Percentiles rank a stretch among this genome's conserved stretches.
These are phyloP conservation scores for Sesia apiformis DNA, from an alignment of 2,888 invertebrate genomes.

Conservation along the genomic window DNA sequence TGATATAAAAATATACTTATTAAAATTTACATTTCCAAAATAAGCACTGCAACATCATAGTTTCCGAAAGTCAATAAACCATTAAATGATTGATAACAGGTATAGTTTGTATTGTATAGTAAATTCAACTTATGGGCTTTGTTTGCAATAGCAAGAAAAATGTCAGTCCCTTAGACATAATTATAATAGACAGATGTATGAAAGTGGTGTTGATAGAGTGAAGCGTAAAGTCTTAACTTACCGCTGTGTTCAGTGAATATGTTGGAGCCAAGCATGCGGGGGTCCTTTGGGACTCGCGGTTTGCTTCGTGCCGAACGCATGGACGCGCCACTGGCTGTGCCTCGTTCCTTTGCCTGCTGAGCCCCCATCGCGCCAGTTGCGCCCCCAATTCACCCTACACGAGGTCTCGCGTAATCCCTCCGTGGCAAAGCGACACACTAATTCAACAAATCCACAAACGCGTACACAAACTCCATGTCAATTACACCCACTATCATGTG, in stretches of 20 bases:
- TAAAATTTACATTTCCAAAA: no score
- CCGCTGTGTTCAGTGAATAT: conserved; percentile 97
- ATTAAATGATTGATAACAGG: no score
- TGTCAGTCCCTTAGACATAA: no score
- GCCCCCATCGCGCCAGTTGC: conserved; percentile 82
- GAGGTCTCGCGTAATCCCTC: not conserved
- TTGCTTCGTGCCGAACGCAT: conserved; percentile 84
- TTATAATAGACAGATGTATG: no score
- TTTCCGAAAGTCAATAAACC: no score
- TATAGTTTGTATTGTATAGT: no score
- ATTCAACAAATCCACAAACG: conserved; percentile 43
- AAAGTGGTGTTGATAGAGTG: not conserved
- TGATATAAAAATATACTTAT: no score
- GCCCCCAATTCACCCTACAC: not conserved
- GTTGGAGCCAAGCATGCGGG: conserved; percentile 89
- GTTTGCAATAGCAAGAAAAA: no score
- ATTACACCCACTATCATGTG: not conserved
- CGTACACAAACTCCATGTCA: conserved; percentile 32
- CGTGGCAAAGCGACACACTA: conserved; percentile 26
- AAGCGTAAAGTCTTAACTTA: conserved; percentile 66
- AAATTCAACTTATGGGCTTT: no score
- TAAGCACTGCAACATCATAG: no score
- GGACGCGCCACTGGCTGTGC: conserved; percentile 81
- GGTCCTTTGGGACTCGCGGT: conserved; percentile 85
- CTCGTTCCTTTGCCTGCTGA: conserved; percentile 94